Evolutionary conservation across 2,797 vertebrate genomes (phyloP).

Genomic region (Ficedula albicollis): DNA sequence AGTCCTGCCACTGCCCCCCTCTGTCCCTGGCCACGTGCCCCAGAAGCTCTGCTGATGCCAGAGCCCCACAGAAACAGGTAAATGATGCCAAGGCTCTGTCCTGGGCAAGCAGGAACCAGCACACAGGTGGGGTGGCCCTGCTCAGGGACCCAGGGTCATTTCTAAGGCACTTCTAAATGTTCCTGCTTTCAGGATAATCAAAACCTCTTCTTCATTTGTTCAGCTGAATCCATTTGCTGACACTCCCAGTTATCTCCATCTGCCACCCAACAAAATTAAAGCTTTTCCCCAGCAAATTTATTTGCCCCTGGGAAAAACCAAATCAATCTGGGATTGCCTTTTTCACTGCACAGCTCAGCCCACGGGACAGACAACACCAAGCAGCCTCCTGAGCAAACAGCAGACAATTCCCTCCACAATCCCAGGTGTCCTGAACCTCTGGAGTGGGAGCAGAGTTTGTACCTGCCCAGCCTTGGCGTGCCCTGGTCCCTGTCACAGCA

Average conservation of each 20-base stretch:
- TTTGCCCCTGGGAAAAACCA: not conserved
- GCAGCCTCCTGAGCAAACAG: not conserved
- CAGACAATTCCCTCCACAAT: not conserved
- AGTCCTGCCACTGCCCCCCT: not conserved
- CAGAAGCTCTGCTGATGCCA: not conserved
- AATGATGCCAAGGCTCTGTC: not conserved
- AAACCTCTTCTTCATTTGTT: not conserved
- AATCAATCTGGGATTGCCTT: no score
- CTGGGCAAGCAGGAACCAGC: not conserved
- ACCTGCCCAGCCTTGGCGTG: not conserved
- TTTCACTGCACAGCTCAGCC: not conserved
- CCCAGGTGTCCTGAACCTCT: not conserved
- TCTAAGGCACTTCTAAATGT: not conserved
- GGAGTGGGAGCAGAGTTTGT: accelerated
- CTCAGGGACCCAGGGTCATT: not conserved
- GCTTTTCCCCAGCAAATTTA: not conserved
- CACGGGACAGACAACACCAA: not conserved
- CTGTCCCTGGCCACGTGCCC: not conserved
- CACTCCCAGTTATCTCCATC: not conserved
- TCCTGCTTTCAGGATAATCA: not conserved
- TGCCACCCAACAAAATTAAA: not conserved
- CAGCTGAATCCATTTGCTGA: not conserved
- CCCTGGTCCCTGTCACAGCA: not conserved
- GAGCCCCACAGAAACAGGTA: not conserved
- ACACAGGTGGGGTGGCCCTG: not conserved